Percentiles rank a stretch among this genome's conserved stretches.
phyloP scores from a whole-genome alignment of 2,113 vertebrate species.

The Octodon degus region DNA sequence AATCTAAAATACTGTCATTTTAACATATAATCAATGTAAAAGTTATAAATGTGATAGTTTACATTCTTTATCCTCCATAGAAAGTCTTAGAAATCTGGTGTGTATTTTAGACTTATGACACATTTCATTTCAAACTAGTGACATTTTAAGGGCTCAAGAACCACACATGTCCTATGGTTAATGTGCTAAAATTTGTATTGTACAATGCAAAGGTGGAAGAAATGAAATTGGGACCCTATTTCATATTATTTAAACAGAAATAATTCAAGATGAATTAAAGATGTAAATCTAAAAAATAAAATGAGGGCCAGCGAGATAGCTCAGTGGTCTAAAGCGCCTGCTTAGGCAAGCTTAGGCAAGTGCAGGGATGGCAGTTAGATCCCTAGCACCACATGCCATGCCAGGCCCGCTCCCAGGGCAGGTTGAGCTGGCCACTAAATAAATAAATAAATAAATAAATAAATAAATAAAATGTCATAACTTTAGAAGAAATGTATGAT shows the following conservation, averaged over 20 bases:
- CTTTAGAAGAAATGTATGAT: background rate
- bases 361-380: too few relatives aligned
- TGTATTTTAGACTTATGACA: background rate
- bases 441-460: too few relatives aligned
- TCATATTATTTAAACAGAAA: conserved; percentile 6
- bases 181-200: background rate
- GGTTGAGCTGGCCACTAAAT: too few relatives aligned
- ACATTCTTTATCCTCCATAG: background rate
- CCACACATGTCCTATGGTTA: background rate
- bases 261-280: conserved; percentile 14
- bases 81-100: background rate
- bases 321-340: too few relatives aligned
- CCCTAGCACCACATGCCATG: too few relatives aligned
- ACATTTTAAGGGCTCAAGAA: background rate
- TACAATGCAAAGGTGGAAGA: background rate
- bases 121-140: background rate
- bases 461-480: background rate
- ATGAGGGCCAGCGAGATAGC: too few relatives aligned
- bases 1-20: conserved; percentile 20
- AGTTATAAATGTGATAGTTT: background rate
- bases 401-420: too few relatives aligned
- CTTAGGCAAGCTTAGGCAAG: too few relatives aligned
- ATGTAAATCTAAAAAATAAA: background rate
- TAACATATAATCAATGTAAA: background rate
- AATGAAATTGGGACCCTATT: conserved; percentile 12